Evolutionary conservation across 2,797 vertebrate genomes (phyloP), one percentile per base, ranked within the genome.

Genomic region (Ptychobarbus kaznakovi): DNA sequence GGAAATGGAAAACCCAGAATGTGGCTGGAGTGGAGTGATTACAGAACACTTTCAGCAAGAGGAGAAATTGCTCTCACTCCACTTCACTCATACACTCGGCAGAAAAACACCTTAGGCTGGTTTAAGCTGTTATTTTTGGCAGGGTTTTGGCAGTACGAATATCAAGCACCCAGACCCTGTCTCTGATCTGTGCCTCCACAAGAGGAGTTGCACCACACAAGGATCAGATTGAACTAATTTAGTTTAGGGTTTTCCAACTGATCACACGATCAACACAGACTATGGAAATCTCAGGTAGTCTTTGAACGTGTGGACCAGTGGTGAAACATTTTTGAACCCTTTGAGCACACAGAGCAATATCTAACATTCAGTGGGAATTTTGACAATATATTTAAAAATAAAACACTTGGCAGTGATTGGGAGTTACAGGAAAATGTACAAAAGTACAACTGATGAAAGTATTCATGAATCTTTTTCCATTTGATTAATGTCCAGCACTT

Each of bases 1-100:
- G 22, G 38, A 78, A 40, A 78, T 78, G 53, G 53, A 58, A 76
- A 76, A 61, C 75, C 22, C 35, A 76, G 74, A 76, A 12, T 42
- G 35, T 56, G 56, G 35, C 22, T 78, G 35, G 75, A 78, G 35
- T 61, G 53, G 51, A 61, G 22, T 61, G 35, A 78, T 78, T 78
- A 61, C 75, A 42, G 35, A 78, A 78, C 75, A 58, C 53, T 78
- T 61, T 61, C 51, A 61, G 51, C 35, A 42, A 42, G 75, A 58
- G 20, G 20, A 58, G 53, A 77, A 77, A 77, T 77, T 42, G 53
- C 53, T 18, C 53, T 61, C 51, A 18, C 75, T 77, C 53, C 75
- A 58, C 73, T 56, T 58, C 75, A 58, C 35, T 61, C 75, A 61
- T 61, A 15, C 4, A 8, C 13, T 77, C 28, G 25, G 35, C 35